These are phyloP conservation scores for Drosophila infuscata DNA, from an alignment of 2,888 invertebrate genomes.

Conservation along the genomic window DNA sequence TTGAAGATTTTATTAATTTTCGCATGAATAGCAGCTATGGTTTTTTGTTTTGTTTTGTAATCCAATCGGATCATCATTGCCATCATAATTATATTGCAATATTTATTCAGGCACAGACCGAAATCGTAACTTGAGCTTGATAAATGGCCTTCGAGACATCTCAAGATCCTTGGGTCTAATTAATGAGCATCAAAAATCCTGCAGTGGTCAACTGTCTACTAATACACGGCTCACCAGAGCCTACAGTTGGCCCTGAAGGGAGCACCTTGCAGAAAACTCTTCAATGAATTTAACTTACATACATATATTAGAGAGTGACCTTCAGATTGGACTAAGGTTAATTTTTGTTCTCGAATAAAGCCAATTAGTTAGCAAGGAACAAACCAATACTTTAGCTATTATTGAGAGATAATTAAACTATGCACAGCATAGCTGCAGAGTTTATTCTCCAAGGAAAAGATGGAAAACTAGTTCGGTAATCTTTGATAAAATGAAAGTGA, in stretches of 20 bases:
- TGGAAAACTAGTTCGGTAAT: too few relatives aligned
- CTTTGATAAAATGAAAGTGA: too few relatives aligned
- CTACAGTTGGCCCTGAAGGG: conserved; percentile 26
- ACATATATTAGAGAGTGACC: background rate
- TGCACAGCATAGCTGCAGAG: background rate
- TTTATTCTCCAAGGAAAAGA: too few relatives aligned
- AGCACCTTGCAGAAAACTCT: conserved; percentile 14
- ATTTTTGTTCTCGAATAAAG: background rate
- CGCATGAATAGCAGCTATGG: conserved; percentile 40
- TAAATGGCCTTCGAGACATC: conserved; percentile 57
- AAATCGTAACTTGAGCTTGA: conserved; percentile 57
- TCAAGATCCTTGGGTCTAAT: conserved; percentile 66
- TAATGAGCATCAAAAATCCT: conserved; percentile 64
- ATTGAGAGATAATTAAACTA: background rate
- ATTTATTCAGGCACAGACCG: conserved; percentile 38
- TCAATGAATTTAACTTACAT: background rate
- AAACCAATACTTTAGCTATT: background rate
- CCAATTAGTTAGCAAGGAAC: background rate
- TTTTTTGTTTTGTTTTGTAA: conserved; percentile 21
- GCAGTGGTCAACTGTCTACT: conserved; percentile 49
- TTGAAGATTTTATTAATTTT: conserved; percentile 65
- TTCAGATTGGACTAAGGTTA: background rate
- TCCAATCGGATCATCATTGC: conserved; percentile 42
- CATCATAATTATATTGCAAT: conserved; percentile 69
- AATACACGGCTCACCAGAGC: conserved; percentile 47